Evolutionary conservation across 2,113 vertebrate species (phyloP), one percentile per base, ranked within the genome.

Genomic region (Lepus timidus): DNA sequence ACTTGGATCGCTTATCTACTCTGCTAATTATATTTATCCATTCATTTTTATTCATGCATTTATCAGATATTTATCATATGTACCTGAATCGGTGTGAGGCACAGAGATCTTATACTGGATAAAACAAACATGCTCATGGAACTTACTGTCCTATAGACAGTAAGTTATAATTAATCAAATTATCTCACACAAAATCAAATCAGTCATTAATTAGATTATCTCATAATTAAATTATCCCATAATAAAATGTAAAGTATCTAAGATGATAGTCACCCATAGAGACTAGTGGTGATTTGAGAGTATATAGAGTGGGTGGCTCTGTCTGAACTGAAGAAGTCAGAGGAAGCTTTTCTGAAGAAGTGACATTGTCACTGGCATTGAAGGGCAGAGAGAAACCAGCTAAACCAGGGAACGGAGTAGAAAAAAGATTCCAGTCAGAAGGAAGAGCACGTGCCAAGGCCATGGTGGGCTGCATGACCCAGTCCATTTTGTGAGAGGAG

Each of bases 11-110:
- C 31, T 89, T 55, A 1, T 80, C n/a, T 84, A 55, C 0, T 58
- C 29, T 65, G n/a, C 5, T 89, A 90, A 73, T 78, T 89, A 67
- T 90, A 67, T 85, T 91, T 78, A 4, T 68, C 80, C 22, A 52
- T 70, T 75, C 29, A 36, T 80, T 80, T 84, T 88, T 94, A 85
- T 74, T 74, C 19, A 70, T 36, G 17, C 19, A 44, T 55, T 80
- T 93, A 16, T 61, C 73, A 71, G 31, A 44, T 76, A 71, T 79
- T 89, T 71, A 80, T 27, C 52, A 11, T 29, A 20, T 55, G 4
- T 16, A 39, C 25, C 20, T 62, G 52, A 39, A 9, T 88, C 65
- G 31, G 36, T 78, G 6, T 76, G 58, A 89, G 44, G 31, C 29
- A 79, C 9, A 20, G 31, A 39, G 20, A 65, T 84, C 31, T 25